These are phyloP conservation scores for Motacilla tschutschensis DNA, from an alignment of 2,113 vertebrate species.

Conservation along the genomic window DNA sequence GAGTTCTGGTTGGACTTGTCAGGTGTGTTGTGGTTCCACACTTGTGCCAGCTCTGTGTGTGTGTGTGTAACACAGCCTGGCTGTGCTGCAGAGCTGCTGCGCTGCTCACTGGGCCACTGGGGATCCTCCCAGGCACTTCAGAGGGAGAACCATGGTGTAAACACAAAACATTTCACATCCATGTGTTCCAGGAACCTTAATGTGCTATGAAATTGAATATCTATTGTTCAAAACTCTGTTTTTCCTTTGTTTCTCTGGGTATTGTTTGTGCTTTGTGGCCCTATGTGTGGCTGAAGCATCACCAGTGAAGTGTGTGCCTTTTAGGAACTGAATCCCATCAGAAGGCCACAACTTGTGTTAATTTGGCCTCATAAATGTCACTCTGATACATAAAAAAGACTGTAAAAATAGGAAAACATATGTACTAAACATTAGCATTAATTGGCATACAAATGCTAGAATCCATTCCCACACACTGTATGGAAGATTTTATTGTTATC, in stretches of 20 bases:
- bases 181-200: neutral
- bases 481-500: neutral
- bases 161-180: neutral
- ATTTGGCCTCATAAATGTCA: neutral
- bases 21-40: neutral
- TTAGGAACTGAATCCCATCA: neutral
- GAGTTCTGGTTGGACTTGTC: neutral
- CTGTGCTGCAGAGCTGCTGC: neutral
- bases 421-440: neutral
- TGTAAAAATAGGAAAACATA: neutral
- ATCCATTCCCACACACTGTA: neutral
- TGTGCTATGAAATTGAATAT: neutral
- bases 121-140: neutral
- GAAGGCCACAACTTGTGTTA: neutral
- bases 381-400: neutral
- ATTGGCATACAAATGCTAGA: neutral
- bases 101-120: neutral
- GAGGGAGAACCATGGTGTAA: neutral
- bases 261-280: neutral
- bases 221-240: constrained; percentile 33
- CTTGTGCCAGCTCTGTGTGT: neutral
- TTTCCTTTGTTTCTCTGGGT: constrained; percentile 11
- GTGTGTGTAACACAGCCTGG: neutral
- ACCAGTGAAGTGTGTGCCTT: neutral
- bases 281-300: neutral